Evolutionary conservation across 2,888 invertebrate species (phyloP), one percentile per base, ranked within the genome.

Genomic region (Drosophila merina): DNA sequence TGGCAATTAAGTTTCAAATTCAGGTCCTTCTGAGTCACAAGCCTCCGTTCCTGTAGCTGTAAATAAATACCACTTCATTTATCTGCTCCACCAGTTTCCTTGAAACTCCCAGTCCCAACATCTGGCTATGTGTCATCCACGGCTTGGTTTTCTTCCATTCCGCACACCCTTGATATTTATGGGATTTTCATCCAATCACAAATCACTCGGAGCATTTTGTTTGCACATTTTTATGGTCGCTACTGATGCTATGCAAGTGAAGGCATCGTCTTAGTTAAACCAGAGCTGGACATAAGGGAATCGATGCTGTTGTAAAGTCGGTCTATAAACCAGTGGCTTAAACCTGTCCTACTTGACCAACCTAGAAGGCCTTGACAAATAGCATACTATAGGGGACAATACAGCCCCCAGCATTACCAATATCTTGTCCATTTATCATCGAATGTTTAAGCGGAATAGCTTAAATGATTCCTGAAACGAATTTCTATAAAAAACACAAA

Each of bases 181-280:
- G 68, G 25, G 38, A 48, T 59, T 57, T 54, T 30, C 68, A 45
- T 10, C 51, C 51, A 55, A 63, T 63, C 70, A 83, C 88, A 81
- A 80, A 79, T 86, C 83, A 88, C 80, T 58, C 58, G 63, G 62
- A 63, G 72, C 67, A 72, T 88, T 88, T 83, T 88, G 83, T 88
- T 76, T 77, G 87, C 75, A 86, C 86, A 77, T 77, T 87, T 88
- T 89, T 85, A 86, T 87, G 77, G 87, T 51, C 57, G 89, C 89
- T 89, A 89, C 89, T 83, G 89, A 88, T 89, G 90, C 87, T 89
- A 84, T 88, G 90, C 89, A 86, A 60, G 33, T 51, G 45, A 20
- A 58, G 7, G 36, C 30, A 36, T 56, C 25, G 7, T 1, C 33
- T 30, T 36, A 20, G 20, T 28, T 10, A 4, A 10, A 25, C 4